Conservation (phyloP, 2,113 vertebrate species). For the Aegithalos caudatus region DNA sequence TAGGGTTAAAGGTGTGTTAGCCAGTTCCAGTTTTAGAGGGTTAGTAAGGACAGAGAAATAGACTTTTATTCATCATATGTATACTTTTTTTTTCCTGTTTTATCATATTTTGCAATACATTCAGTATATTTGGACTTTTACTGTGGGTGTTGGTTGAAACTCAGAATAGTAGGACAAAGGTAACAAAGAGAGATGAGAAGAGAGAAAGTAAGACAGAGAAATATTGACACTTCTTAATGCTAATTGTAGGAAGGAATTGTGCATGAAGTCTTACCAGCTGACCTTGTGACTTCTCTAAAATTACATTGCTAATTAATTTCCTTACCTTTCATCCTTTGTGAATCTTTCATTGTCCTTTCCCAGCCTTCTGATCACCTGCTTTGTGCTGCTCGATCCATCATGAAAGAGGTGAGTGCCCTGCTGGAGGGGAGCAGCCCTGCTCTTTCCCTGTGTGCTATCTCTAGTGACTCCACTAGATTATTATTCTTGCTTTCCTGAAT, state of each 20-base stretch:
- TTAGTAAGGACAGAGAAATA: not conserved
- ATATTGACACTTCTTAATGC: not conserved
- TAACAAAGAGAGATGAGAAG: not conserved
- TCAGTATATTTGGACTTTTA: not conserved
- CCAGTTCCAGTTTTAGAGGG: not conserved
- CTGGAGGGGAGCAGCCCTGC: not conserved
- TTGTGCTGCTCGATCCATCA: not conserved
- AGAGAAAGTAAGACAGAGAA: not conserved
- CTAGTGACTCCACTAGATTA: not conserved
- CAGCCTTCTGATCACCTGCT: not conserved
- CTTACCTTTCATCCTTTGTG: conserved; percentile 5
- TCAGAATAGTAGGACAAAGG: not conserved
- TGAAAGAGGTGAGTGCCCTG: not conserved
- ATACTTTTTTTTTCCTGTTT: not conserved
- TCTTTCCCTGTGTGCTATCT: not conserved
- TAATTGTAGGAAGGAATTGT: conserved; percentile 3
- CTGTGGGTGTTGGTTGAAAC: not conserved
- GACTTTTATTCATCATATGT: not conserved
- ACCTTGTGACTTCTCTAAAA: conserved; percentile 2
- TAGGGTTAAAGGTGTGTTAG: not conserved
- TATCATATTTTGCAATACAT: not conserved
- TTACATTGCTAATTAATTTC: conserved; percentile 29
- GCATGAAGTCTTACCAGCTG: not conserved
- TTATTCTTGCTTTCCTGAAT: not conserved
- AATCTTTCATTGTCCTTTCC: conserved; percentile 4